Evolutionary conservation across 1,140 invertebrate species (phyloP), one percentile per base, ranked within the genome.

Genomic region (Drosophila repletoides): DNA sequence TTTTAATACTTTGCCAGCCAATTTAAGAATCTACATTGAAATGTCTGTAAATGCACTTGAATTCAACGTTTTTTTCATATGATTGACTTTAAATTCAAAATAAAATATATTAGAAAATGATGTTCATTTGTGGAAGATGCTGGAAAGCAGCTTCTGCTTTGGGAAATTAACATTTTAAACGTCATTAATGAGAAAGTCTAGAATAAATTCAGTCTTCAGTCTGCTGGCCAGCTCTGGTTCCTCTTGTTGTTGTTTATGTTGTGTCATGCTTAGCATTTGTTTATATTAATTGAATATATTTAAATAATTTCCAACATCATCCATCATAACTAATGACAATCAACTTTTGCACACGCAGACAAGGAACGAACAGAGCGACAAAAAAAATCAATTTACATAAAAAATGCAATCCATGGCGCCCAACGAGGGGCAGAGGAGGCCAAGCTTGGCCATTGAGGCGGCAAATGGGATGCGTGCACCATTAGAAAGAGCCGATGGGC

Each of bases 371-470:
- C 5, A 1, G 49, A 29, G 24, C 17, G n/a, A n/a, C n/a, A n/a
- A n/a, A 72, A 77, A 72, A 79, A 86, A 86, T 80, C 56, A 84
- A 84, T 86, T 86, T 84, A 56, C 80, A 86, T 84, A 86, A 86
- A 86, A 84, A 86, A 86, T 84, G 67, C 80, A 84, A 72, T 51
- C 74, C 80, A 53, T 84, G 79, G 79, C 79, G 79, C 80, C 80
- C 80, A 75, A 36, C 33, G 48, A 43, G 52, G 10, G 33, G 15
- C 24, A 34, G 28, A 21, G 10, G 21, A 24, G 17, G n/a, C 15
- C 7, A 26, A n/a, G 65, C 41, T 56, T 86, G 74, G 61, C 63
- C 71, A 79, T 79, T 83, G 74, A 79, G 73, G 79, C 80, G 79
- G 79, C 74, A 84, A 83, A 72, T 75, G 74, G 66, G 51, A 74